Evolutionary conservation across 2,797 vertebrate species (phyloP), one percentile per base, ranked within the genome.

Genomic region (Scolopax rusticola): DNA sequence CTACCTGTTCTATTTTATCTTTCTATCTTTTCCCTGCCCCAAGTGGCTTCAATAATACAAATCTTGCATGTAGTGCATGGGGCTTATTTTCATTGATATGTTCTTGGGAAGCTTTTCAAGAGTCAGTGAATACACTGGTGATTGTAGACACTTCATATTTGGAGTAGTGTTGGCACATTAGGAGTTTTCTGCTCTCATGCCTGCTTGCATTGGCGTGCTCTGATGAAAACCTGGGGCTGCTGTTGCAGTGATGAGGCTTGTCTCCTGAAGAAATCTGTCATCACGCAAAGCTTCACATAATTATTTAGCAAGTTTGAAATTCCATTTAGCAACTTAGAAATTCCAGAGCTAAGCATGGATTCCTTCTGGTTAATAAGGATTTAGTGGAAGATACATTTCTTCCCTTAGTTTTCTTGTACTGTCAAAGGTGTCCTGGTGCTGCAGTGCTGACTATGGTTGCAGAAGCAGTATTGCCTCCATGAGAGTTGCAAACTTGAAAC

Each of bases 41-140:
- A 60, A 3, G 57, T 0, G 2, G 14, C 27, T 69, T 8, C 61
- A 79, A 12, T 67, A 54, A 57, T 64, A 23, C 24, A 51, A 23
- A 45, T 64, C 20, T 68, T 67, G 28, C 6, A 8, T 0, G 0
- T 36, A 19, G 30, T 67, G 1, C 21, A 6, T n/a, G 9, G 33
- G 15, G 11, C 21, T 73, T 86, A 3, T 32, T 78, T 61, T 4
- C 20, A n/a, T 47, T 88, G 5, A 28, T 76, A 73, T 59, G 9
- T 74, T 36, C 14, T 40, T 5, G 6, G 56, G 25, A 84, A 57
- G 28, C 10, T 69, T 78, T 88, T 71, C 68, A 50, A 53, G 33
- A 45, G 7, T 54, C 2, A 0, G 4, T 36, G 48, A 48, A 33
- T 25, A 17, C 16, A 17, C 13, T 48, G 77, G 21, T 10, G 6